phyloP scores from a whole-genome alignment of 1,140 invertebrate species.

The Trichogramma pretiosum region DNA sequence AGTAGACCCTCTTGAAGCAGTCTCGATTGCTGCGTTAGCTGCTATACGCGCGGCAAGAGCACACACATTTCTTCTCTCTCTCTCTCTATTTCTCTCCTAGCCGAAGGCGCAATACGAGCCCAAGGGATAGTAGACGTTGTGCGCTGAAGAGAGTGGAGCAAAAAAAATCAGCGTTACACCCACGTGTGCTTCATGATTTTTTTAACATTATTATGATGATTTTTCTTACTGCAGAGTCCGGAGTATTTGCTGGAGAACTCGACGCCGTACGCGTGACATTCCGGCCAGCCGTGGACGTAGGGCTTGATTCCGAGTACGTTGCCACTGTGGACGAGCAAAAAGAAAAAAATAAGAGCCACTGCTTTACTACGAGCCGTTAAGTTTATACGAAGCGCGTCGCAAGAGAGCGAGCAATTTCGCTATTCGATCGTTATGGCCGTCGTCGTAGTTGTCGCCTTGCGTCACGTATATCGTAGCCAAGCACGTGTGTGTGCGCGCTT shows the following conservation, averaged over 20 bases:
- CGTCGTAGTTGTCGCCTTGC: too few species aligned
- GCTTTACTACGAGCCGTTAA: too few species aligned
- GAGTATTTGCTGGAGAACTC: conserved; percentile 61
- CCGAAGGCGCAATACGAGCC: conserved; percentile 33
- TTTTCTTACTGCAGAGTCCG: conserved; percentile 65
- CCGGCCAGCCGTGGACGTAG: conserved; percentile 64
- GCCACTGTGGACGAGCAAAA: conserved; percentile 52
- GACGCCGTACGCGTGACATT: conserved; percentile 60
- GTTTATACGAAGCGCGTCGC: too few species aligned
- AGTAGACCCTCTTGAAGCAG: too few species aligned
- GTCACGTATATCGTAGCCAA: too few species aligned
- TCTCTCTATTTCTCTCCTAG: conserved; percentile 16
- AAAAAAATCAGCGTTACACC: too few species aligned
- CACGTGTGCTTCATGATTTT: too few species aligned
- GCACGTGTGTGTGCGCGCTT: neutral
- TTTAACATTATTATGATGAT: neutral
- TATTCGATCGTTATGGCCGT: too few species aligned
- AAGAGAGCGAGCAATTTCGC: too few species aligned
- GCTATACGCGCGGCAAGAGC: neutral
- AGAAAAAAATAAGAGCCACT: conserved; percentile 5
- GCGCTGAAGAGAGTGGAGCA: conserved; percentile 29
- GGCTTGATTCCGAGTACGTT: conserved; percentile 67
- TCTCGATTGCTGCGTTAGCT: too few species aligned
- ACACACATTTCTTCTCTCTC: neutral
- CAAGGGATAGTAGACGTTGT: conserved; percentile 30